Percentiles rank a stretch among this genome's conserved stretches.
Conservation (phyloP, 1,140 invertebrate species). For the Aricia agestis region DNA sequence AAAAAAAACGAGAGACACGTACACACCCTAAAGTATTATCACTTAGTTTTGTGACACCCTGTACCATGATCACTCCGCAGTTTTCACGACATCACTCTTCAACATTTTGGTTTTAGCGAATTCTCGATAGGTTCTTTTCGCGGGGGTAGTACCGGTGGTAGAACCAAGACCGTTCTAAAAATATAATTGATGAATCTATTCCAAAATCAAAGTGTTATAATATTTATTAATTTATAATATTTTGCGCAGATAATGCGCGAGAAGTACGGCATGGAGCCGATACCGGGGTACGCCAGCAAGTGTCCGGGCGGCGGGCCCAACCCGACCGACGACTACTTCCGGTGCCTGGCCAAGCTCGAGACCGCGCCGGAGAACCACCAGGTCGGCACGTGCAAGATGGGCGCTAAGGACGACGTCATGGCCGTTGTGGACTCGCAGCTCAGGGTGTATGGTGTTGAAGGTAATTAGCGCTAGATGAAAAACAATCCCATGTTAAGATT, state of each 20-base stretch:
- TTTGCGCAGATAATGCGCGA: slow-evolving; percentile 77
- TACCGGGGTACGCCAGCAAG: slow-evolving; percentile 80
- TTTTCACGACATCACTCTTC: too few relatives aligned
- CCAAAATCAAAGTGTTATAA: too few relatives aligned
- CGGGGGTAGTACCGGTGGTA: too few relatives aligned
- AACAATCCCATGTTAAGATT: background rate
- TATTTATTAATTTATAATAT: too few relatives aligned
- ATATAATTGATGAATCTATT: too few relatives aligned
- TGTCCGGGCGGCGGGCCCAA: slow-evolving; percentile 80
- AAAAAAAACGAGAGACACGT: too few relatives aligned
- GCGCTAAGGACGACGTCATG: slow-evolving; percentile 70
- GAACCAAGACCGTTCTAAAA: too few relatives aligned
- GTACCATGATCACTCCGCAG: too few relatives aligned
- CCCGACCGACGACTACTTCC: slow-evolving; percentile 77
- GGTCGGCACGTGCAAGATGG: slow-evolving; percentile 84
- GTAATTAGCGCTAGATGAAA: slow-evolving; percentile 32
- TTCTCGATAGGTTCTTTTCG: too few relatives aligned
- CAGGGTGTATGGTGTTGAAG: slow-evolving; percentile 76
- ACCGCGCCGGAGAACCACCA: slow-evolving; percentile 79
- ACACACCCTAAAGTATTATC: too few relatives aligned
- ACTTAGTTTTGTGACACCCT: too few relatives aligned
- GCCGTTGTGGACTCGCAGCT: slow-evolving; percentile 78
- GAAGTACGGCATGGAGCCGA: slow-evolving; percentile 83
- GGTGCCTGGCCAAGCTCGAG: slow-evolving; percentile 73
- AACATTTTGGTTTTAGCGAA: too few relatives aligned